These are phyloP conservation scores for Trachemys scripta DNA, from an alignment of 2,113 vertebrate species.

Conservation along the genomic window DNA sequence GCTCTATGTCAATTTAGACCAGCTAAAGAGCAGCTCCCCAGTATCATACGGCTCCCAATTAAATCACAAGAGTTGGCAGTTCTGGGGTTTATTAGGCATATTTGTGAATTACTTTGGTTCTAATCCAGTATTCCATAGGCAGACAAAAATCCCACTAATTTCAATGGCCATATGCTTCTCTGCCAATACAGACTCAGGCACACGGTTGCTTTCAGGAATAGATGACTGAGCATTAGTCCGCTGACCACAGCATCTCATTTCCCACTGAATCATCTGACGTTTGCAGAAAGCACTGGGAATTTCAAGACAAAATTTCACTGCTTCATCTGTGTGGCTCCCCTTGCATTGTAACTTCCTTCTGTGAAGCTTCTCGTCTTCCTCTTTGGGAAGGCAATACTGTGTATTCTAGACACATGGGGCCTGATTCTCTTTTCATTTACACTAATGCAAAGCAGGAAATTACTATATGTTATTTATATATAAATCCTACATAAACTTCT, in stretches of 20 bases:
- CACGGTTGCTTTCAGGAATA: neutral
- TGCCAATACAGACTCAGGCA: neutral
- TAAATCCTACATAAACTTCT: neutral
- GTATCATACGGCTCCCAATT: neutral
- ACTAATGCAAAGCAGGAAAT: neutral
- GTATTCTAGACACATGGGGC: neutral
- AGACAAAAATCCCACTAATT: neutral
- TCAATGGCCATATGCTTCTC: neutral
- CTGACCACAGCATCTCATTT: neutral
- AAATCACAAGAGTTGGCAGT: rapidly evolving
- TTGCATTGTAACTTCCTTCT: rapidly evolving
- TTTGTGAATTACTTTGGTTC: neutral
- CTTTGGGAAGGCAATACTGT: neutral
- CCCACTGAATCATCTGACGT: neutral
- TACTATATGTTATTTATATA: neutral
- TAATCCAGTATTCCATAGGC: neutral
- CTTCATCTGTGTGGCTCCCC: neutral
- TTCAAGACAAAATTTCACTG: neutral
- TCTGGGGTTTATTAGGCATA: neutral
- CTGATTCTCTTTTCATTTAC: neutral
- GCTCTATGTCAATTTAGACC: neutral
- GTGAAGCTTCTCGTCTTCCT: neutral
- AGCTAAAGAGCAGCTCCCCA: neutral
- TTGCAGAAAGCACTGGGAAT: neutral
- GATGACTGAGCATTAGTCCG: neutral